Percentiles rank a stretch among this genome's conserved stretches.
Conservation (phyloP, 2,113 vertebrate species). For the Paedocypris sp. region DNA sequence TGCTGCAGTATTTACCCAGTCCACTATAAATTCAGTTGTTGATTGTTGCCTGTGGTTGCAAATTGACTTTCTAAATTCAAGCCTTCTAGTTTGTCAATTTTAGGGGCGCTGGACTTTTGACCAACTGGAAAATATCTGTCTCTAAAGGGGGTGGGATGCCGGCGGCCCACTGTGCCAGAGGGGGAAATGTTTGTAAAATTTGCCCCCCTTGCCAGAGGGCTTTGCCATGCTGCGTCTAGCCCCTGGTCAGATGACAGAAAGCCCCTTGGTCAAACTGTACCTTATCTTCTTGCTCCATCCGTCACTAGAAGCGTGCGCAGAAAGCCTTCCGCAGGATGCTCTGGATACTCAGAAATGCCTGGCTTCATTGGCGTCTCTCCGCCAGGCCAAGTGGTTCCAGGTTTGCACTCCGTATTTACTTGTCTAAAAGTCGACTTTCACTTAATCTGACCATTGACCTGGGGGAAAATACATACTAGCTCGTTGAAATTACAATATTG, state of each 20-base stretch:
- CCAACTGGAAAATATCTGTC: slow-evolving; percentile 98
- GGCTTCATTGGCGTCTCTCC: slow-evolving; percentile 98
- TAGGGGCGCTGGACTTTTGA: slow-evolving; percentile 99
- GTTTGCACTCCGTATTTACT: slow-evolving; percentile 99
- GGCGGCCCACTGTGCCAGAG: not conserved
- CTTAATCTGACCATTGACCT: slow-evolving; percentile 14
- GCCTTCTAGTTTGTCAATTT: slow-evolving; percentile 80
- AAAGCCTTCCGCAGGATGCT: slow-evolving; percentile 93
- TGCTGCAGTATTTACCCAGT: slow-evolving; percentile 71
- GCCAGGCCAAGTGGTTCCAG: slow-evolving; percentile 99
- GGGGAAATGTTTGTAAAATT: slow-evolving; percentile 11
- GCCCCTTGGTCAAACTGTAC: slow-evolving; percentile 99
- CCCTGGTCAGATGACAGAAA: slow-evolving; percentile 84
- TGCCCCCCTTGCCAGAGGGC: slow-evolving; percentile 54
- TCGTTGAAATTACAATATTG: not conserved
- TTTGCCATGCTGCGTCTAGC: slow-evolving; percentile 74
- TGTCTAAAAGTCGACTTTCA: slow-evolving; percentile 40
- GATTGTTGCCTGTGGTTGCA: slow-evolving; percentile 66
- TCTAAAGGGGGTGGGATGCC: slow-evolving; percentile 76
- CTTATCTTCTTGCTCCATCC: slow-evolving; percentile 98
- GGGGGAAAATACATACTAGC: slow-evolving; percentile 13
- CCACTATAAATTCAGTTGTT: slow-evolving; percentile 46
- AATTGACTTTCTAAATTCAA: slow-evolving; percentile 50
- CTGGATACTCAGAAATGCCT: slow-evolving; percentile 99
- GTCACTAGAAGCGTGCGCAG: slow-evolving; percentile 94